Conservation (phyloP, 1,140 invertebrate genomes). For the Zaprionus lachaisei region DNA sequence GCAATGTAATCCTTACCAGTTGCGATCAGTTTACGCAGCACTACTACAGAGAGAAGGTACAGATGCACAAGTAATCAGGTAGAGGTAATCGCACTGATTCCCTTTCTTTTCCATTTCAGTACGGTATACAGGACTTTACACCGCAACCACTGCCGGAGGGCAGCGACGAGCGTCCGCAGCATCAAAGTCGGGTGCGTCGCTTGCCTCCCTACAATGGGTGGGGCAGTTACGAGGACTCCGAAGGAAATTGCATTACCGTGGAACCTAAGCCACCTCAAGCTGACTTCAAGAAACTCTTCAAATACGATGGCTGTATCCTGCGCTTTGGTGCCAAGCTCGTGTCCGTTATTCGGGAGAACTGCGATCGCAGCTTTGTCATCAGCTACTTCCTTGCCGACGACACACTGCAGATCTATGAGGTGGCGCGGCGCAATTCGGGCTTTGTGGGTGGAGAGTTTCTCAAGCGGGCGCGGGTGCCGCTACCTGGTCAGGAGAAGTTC, state of each 20-base stretch:
- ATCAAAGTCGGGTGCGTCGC: slow-evolving; percentile 80
- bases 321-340: slow-evolving; percentile 91
- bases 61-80: neutral
- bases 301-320: slow-evolving; percentile 91
- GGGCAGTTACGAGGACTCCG: slow-evolving; percentile 94
- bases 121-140: slow-evolving; percentile 87
- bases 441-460: slow-evolving; percentile 89
- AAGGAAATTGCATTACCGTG: slow-evolving; percentile 92
- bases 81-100: neutral
- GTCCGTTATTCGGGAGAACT: slow-evolving; percentile 89
- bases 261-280: slow-evolving; percentile 90
- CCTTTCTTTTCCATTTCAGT: slow-evolving; percentile 40
- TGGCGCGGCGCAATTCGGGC: slow-evolving; percentile 90
- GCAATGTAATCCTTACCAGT: slow-evolving; percentile 92
- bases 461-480: slow-evolving; percentile 88
- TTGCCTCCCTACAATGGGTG: slow-evolving; percentile 95
- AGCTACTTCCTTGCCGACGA: slow-evolving; percentile 93
- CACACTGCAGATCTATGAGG: slow-evolving; percentile 92
- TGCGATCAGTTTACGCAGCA: slow-evolving; percentile 95
- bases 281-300: slow-evolving; percentile 92
- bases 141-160: slow-evolving; percentile 85
- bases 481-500: slow-evolving; percentile 90
- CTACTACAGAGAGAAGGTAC: slow-evolving; percentile 90
- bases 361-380: slow-evolving; percentile 91
- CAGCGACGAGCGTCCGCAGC: slow-evolving; percentile 69